A percentile compares a stretch with the other conserved stretches of the same genome.
Evolutionary conservation across 92 coral and sea anemone species (phyloP).

Genomic region (Epizoanthus fatuus): DNA sequence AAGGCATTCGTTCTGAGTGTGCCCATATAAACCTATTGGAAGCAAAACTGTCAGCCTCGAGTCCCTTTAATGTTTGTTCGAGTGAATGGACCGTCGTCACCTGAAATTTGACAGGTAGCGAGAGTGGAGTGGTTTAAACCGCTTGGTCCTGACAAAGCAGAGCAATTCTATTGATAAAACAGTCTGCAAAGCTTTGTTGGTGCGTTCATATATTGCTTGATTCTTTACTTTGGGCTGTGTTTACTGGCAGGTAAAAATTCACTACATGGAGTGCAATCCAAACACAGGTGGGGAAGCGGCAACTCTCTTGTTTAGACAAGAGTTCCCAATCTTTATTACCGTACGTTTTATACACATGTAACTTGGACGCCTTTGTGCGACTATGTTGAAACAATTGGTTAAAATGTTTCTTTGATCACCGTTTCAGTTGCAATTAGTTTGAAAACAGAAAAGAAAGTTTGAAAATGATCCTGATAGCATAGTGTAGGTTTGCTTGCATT

Average conservation of each 20-base stretch:
- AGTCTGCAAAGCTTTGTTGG: constrained; percentile 1
- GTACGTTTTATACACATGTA: background rate
- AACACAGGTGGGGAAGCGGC: constrained; percentile 29
- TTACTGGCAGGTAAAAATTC: constrained; percentile 18
- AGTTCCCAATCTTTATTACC: background rate
- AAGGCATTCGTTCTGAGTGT: constrained; percentile 31
- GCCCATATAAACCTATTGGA: background rate
- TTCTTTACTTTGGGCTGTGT: constrained; percentile 16
- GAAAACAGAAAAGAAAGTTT: background rate
- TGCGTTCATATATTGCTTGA: background rate
- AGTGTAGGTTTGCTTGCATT: no score
- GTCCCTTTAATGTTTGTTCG: background rate
- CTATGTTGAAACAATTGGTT: background rate
- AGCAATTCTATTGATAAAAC: background rate
- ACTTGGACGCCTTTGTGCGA: background rate
- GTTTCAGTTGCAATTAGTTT: background rate
- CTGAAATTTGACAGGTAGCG: background rate
- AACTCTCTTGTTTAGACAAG: constrained; percentile 25
- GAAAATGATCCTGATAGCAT: no score
- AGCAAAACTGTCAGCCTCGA: background rate
- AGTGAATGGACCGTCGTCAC: background rate
- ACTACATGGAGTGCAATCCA: constrained; percentile 7
- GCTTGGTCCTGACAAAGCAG: background rate
- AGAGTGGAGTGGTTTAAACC: background rate
- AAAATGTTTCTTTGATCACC: background rate